Percentiles rank a stretch among this genome's conserved stretches.
phyloP scores from a whole-genome alignment of 92 coral and sea anemone species.

The Muricea muricata region DNA sequence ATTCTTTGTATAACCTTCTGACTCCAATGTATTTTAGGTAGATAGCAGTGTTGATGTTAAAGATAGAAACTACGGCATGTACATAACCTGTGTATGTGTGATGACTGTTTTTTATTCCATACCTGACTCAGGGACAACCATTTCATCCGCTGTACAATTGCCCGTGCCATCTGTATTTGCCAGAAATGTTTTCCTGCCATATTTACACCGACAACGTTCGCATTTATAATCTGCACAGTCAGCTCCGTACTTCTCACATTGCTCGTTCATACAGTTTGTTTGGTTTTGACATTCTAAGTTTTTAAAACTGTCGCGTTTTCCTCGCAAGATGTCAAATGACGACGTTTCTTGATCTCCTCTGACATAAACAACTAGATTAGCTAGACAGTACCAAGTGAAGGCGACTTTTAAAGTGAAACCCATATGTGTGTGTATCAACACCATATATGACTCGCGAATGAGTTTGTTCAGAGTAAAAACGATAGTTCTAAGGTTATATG shows the following conservation, averaged over 20 bases:
- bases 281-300: not conserved
- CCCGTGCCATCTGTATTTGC: not conserved
- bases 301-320: not conserved
- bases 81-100: too few species aligned
- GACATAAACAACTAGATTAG: not conserved
- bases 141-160: slow-evolving; percentile 8
- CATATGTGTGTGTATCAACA: not conserved
- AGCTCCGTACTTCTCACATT: not conserved
- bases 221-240: not conserved
- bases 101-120: too few species aligned
- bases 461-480: not conserved
- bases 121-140: not conserved
- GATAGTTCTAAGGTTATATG: too few species aligned
- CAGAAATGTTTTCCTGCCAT: not conserved
- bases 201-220: not conserved
- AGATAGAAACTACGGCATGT: too few species aligned
- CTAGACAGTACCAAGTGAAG: not conserved
- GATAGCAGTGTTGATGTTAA: too few species aligned
- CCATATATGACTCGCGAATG: not conserved
- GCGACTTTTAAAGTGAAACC: not conserved
- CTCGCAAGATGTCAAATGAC: not conserved
- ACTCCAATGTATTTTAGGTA: too few species aligned
- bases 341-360: not conserved
- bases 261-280: not conserved
- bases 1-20: too few species aligned